Evolutionary conservation across 30 jellyfish, hydroid and myxozoan genomes (phyloP).

Genomic region (Nemopilema nomurai): DNA sequence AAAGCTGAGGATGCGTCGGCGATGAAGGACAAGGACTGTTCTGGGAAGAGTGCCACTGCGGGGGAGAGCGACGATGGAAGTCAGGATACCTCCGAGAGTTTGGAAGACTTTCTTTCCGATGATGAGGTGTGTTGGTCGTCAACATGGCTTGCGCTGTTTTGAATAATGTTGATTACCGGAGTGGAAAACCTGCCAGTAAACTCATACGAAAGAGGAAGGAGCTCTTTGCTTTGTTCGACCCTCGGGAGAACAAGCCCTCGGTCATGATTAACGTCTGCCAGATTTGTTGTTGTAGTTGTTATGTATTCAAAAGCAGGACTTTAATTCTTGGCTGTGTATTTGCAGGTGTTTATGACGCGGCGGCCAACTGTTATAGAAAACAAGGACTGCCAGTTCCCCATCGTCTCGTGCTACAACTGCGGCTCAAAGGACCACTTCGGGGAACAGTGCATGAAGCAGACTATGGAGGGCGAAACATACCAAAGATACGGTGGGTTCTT

Average conservation of each 20-base stretch:
- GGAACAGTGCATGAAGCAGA: constrained; percentile 78
- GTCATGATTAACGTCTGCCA: too few relatives aligned
- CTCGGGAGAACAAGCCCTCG: too few relatives aligned
- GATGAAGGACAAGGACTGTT: constrained; percentile 9
- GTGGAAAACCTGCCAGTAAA: too few relatives aligned
- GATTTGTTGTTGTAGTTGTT: too few relatives aligned
- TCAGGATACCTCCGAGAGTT: constrained; percentile 63
- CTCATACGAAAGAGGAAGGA: too few relatives aligned
- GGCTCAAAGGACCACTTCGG: constrained; percentile 88
- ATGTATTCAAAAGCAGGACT: too few relatives aligned
- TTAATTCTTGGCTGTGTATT: background rate
- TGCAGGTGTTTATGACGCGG: constrained; percentile 67
- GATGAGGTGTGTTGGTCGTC: constrained; percentile 56
- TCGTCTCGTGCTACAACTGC: constrained; percentile 79
- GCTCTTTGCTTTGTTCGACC: too few relatives aligned
- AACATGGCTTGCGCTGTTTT: background rate
- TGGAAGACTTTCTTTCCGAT: constrained; percentile 62
- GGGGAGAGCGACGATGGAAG: constrained; percentile 74
- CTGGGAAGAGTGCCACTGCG: constrained; percentile 40
- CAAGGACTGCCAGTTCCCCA: constrained; percentile 33
- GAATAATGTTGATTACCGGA: background rate
- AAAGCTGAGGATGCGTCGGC: constrained; percentile 1
- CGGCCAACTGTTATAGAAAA: constrained; percentile 72
- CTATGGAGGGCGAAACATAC: constrained; percentile 85
- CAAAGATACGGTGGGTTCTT: constrained; percentile 70